Evolutionary conservation across 2,888 invertebrate genomes (phyloP).

Genomic region (Diarsia dahlii): DNA sequence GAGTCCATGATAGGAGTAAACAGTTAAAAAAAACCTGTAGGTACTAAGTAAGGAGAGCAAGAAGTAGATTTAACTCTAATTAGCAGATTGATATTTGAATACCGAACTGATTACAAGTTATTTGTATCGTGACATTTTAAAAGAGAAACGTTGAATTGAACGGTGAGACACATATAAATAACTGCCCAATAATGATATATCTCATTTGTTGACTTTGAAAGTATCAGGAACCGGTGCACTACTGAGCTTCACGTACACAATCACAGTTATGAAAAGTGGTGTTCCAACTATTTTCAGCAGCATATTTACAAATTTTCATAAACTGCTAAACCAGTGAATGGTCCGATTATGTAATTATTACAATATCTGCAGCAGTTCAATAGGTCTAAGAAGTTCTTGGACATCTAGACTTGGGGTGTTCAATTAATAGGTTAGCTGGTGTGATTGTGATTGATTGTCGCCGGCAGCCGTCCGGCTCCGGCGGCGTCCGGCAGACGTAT

Average conservation of each 20-base stretch:
- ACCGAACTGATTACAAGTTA: background rate
- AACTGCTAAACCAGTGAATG: background rate
- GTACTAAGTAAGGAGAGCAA: background rate
- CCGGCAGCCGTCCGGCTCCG: conserved; percentile 33
- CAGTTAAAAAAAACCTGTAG: background rate
- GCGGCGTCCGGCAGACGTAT: conserved; percentile 39
- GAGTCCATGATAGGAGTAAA: background rate
- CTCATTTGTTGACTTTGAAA: background rate
- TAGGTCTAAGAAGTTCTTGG: background rate
- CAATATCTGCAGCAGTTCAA: background rate
- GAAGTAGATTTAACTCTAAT: background rate
- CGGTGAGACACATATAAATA: background rate
- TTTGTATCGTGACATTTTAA: background rate
- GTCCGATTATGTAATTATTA: background rate
- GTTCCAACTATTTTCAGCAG: background rate
- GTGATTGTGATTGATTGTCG: conserved; percentile 65
- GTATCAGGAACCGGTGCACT: background rate
- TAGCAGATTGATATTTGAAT: background rate
- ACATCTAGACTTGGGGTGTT: conserved; percentile 2
- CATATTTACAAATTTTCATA: background rate
- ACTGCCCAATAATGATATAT: background rate
- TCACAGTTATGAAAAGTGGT: background rate
- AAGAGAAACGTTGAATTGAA: background rate
- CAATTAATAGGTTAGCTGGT: conserved; percentile 45
- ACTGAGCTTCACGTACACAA: background rate